Evolutionary conservation across 1,140 invertebrate species (phyloP), one percentile per base, ranked within the genome.

Genomic region (Manduca sexta): DNA sequence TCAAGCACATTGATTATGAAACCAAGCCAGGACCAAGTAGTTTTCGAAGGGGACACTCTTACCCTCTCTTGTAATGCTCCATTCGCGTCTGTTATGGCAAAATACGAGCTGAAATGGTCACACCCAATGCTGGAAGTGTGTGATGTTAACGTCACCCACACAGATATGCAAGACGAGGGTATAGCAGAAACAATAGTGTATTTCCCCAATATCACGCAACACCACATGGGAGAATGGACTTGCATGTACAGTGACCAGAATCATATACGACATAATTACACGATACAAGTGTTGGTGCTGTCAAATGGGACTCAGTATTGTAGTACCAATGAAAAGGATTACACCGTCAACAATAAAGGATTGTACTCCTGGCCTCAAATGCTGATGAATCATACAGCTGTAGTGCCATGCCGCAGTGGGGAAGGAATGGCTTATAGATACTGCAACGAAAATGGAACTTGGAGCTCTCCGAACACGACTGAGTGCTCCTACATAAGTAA

Each of bases 31-130:
- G 76, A 82, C 34, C 81, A 84, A 73, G 88, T 97, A 7, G 93
- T 96, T 1, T 97, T 96, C 72, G 92, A 93, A 84, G 95, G 95
- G 12, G 95, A 97, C 81, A 91, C 92, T 5, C 84, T 96, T 45
- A 89, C 89, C 37, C 76, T 97, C 12, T 90, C 91, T 45, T 97
- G 95, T 69, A 89, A 89, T 52, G 93, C 92, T 1, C 92, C 91
- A 1, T 86, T 84, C 37, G 81, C 84, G 3, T 80, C 83, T 7
- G 70, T 81, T 0, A 49, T 76, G 10, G 72, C 73, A 0, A 74
- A 77, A 11, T 87, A 87, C 49, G 81, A 82, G 40, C 46, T 87
- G 11, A 73, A 73, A 57, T 87, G 84, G 86, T 46, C 69, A 0
- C 74, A 84, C 48, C 78, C 84, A 33, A 59, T 86, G 77, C 33